Evolutionary conservation across 2,888 invertebrate genomes (phyloP).

Genomic region (Amiota minor): DNA sequence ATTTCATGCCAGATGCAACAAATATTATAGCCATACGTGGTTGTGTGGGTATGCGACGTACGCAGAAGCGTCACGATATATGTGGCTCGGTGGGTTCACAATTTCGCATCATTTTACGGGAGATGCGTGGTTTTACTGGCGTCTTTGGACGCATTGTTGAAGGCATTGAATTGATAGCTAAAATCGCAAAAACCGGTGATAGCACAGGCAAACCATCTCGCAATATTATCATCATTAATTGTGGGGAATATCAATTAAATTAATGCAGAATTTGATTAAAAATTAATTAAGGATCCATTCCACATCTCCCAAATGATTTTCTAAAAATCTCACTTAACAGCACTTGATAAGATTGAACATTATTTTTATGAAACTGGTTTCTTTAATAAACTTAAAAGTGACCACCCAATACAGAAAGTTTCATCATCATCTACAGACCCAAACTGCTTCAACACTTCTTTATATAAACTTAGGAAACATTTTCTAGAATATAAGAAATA

Average conservation of each 20-base stretch:
- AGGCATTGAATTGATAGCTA: slow-evolving; percentile 85
- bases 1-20: slow-evolving; percentile 87
- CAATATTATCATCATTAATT: slow-evolving; percentile 82
- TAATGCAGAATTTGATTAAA: not conserved
- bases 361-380: too few relatives aligned
- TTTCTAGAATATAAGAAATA: not conserved
- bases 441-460: too few relatives aligned
- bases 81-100: slow-evolving; percentile 88
- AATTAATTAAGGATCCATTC: too few relatives aligned
- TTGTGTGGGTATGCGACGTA: slow-evolving; percentile 86
- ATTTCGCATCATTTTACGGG: slow-evolving; percentile 85
- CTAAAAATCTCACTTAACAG: too few relatives aligned
- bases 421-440: too few relatives aligned
- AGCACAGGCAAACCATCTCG: slow-evolving; percentile 85
- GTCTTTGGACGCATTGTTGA: slow-evolving; percentile 88
- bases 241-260: slow-evolving; percentile 80
- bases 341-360: too few relatives aligned
- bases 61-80: slow-evolving; percentile 86
- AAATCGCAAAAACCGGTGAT: slow-evolving; percentile 84
- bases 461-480: not conserved
- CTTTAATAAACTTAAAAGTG: too few relatives aligned
- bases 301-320: too few relatives aligned
- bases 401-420: too few relatives aligned
- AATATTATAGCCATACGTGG: slow-evolving; percentile 84
- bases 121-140: slow-evolving; percentile 87